These are phyloP conservation scores for Hexactinellida sp. DNA, from an alignment of 37 sponge, comb jelly and placozoan species.

Conservation along the genomic window DNA sequence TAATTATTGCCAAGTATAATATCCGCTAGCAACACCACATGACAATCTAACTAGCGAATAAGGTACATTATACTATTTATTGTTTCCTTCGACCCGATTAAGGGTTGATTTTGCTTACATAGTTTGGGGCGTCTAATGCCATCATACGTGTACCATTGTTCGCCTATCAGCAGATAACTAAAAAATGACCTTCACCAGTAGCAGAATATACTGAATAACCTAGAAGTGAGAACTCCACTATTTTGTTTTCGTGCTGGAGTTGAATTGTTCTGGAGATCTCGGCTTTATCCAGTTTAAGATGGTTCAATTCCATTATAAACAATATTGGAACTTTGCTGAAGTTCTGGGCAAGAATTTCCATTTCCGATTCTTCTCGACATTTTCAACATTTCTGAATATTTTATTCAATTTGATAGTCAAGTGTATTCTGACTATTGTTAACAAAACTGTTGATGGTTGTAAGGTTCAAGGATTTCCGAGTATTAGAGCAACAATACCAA, in stretches of 20 bases:
- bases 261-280: background rate
- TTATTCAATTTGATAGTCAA: background rate
- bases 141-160: background rate
- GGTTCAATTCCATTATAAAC: conserved; percentile 6
- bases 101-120: background rate
- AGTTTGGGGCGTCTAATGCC: background rate
- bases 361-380: background rate
- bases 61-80: too few relatives aligned
- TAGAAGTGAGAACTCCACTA: background rate
- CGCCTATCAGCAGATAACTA: background rate
- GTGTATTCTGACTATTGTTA: background rate
- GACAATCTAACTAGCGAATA: too few relatives aligned
- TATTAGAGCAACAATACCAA: background rate
- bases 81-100: background rate
- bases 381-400: background rate
- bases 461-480: background rate
- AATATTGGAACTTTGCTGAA: background rate
- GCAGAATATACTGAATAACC: background rate
- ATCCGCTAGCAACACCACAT: too few relatives aligned
- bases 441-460: conserved; percentile 7
- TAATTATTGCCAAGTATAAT: too few relatives aligned
- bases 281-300: background rate
- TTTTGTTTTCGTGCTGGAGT: background rate
- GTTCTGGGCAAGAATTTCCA: background rate
- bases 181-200: background rate